Evolutionary conservation across 2,113 vertebrate species (phyloP).

Genomic region (Dasyornis broadbenti): DNA sequence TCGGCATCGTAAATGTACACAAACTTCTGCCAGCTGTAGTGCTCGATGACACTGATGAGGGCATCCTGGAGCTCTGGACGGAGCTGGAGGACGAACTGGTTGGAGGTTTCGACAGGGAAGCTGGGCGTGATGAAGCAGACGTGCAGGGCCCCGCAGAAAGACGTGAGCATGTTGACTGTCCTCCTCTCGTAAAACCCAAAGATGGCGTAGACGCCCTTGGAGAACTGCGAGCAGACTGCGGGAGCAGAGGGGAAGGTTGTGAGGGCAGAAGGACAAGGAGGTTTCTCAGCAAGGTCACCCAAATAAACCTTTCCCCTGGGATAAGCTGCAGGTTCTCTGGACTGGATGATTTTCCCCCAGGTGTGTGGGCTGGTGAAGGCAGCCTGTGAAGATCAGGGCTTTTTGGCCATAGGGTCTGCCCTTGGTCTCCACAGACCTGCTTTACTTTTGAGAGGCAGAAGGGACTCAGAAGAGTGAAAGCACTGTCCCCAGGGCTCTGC

Average conservation of each 20-base stretch:
- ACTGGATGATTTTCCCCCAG: accelerated
- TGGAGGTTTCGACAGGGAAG: conserved; percentile 94
- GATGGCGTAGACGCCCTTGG: conserved; percentile 98
- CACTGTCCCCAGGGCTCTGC: not conserved
- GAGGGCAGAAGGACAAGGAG: not conserved
- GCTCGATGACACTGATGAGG: conserved; percentile 91
- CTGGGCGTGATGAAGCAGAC: conserved; percentile 97
- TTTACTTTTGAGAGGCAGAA: not conserved
- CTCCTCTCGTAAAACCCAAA: conserved; percentile 97
- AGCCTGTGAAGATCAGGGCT: not conserved
- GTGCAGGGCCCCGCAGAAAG: conserved; percentile 96
- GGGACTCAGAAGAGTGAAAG: not conserved
- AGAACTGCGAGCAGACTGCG: conserved; percentile 97
- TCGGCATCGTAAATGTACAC: conserved; percentile 98
- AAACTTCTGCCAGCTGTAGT: conserved; percentile 96
- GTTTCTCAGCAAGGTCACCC: not conserved
- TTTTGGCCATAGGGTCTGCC: not conserved
- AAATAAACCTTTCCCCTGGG: not conserved
- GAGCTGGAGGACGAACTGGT: conserved; percentile 98
- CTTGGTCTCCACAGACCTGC: not conserved
- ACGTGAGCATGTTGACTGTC: conserved; percentile 98
- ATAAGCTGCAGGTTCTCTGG: not conserved
- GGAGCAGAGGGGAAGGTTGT: not conserved
- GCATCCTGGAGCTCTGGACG: conserved; percentile 95
- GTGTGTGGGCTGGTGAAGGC: not conserved